These are phyloP conservation scores for Epizoanthus rinbou DNA, from an alignment of 92 coral and sea anemone genomes.

Conservation along the genomic window DNA sequence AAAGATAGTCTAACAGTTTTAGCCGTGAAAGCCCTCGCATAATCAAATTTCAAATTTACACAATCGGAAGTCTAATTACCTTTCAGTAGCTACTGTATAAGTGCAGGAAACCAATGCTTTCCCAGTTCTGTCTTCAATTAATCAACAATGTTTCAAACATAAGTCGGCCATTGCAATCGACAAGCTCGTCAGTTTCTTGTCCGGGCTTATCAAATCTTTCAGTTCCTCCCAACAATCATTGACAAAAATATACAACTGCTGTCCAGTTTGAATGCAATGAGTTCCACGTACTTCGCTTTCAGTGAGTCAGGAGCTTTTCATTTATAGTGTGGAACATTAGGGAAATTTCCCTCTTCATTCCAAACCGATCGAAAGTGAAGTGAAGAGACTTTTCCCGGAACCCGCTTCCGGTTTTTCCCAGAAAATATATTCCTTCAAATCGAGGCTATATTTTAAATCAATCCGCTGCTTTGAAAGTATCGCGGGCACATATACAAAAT, in stretches of 20 bases:
- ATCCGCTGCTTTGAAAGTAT: constrained; percentile 2
- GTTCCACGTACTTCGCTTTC: neutral
- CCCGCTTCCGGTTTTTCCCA: constrained; percentile 9
- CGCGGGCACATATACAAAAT: constrained; percentile 19
- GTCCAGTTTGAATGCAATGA: neutral
- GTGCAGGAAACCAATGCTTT: no score
- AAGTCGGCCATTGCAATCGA: constrained; percentile 1
- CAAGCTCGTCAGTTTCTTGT: neutral
- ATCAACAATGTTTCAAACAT: neutral
- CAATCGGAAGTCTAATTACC: no score
- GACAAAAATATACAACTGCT: neutral
- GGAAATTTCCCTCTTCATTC: neutral
- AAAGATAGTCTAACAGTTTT: no score
- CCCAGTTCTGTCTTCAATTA: no score
- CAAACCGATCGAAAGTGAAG: neutral
- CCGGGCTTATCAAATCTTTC: neutral
- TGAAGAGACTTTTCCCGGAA: constrained; percentile 3
- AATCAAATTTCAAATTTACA: no score
- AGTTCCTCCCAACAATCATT: neutral
- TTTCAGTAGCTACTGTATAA: no score
- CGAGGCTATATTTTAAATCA: constrained; percentile 9
- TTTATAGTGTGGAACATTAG: neutral
- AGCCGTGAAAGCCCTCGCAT: no score
- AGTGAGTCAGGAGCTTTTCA: neutral
- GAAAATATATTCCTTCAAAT: neutral